phyloP scores from a whole-genome alignment of 2,113 vertebrate genomes.

The Percopsis transmontana region DNA sequence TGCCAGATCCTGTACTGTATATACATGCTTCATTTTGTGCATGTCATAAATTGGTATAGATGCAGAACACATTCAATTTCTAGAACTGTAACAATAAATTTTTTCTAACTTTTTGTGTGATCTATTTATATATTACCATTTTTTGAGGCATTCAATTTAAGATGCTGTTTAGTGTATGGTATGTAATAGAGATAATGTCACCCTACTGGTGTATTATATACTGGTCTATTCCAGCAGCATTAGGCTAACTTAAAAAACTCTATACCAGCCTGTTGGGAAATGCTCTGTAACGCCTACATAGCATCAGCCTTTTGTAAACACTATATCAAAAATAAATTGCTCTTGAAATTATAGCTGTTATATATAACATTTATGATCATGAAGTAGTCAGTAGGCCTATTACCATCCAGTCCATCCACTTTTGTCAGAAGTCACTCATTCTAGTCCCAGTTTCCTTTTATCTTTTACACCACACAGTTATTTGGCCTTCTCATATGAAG shows the following conservation, averaged over 20 bases:
- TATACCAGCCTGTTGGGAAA: constrained; percentile 52
- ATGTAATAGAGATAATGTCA: constrained; percentile 32
- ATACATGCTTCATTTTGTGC: constrained; percentile 51
- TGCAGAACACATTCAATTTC: constrained; percentile 47
- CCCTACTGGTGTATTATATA: constrained; percentile 25
- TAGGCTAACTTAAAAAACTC: constrained; percentile 22
- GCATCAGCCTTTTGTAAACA: constrained; percentile 66
- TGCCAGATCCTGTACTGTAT: constrained; percentile 35
- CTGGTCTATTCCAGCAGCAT: constrained; percentile 48
- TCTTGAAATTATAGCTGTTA: constrained; percentile 39
- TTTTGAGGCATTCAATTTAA: constrained; percentile 45
- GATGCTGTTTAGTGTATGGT: constrained; percentile 46
- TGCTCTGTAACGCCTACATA: constrained; percentile 50
- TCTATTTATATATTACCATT: constrained; percentile 61
- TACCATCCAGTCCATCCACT: background rate
- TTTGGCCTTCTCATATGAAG: no score
- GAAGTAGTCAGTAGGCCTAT: background rate
- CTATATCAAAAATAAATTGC: constrained; percentile 65
- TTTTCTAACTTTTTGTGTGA: constrained; percentile 69
- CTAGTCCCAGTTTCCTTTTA: no score
- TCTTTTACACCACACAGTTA: no score
- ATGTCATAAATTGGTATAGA: constrained; percentile 49
- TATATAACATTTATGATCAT: no score
- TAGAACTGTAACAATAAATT: constrained; percentile 44
- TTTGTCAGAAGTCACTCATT: background rate